Evolutionary conservation across 2,113 vertebrate genomes (phyloP), one percentile per base, ranked within the genome.

Genomic region (Vidua macroura): DNA sequence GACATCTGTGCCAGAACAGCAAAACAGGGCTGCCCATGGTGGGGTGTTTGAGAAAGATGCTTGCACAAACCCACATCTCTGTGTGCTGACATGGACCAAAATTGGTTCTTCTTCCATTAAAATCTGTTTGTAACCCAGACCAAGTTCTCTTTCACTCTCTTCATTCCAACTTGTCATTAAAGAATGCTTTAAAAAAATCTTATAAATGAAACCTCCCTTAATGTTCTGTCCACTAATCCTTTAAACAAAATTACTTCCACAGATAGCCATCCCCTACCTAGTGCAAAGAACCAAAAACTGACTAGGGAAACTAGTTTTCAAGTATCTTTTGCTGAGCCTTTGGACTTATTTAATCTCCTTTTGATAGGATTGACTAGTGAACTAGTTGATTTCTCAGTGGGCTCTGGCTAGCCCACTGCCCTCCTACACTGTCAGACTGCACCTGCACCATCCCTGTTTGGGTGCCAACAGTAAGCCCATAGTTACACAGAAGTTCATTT

Each of bases 1-100:
- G 95, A 82, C 90, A 88, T 90, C 82, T 91, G 84, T 95, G 92
- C 89, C 94, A 96, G 73, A 86, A 75, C 83, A 93, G 90, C 90
- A 80, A 88, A 89, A 20, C 62, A 75, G 79, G 37, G 75, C 88
- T 83, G 73, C 27, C 67, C 2, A 13, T 60, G 78, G 43, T 31
- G 1, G 39, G 58, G 25, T 62, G 62, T 49, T 63, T 2, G 2
- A 74, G 64, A 18, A 66, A 83, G 79, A 80, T 27, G 20, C 21
- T n/a, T 39, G n/a, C 27, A 66, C 48, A 82, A 81, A 63, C 46
- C 35, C 80, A 90, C 60, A 94, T 81, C 72, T 74, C 37, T 69
- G n/a, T 41, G 30, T 31, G 39, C 33, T 67, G 31, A 13, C 14
- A n/a, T 6, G 1, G n/a, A 46, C 44, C 35, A 48, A 23, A 39